These are phyloP conservation scores for Terrapene triunguis DNA, from an alignment of 2,113 vertebrate genomes.

Conservation along the genomic window DNA sequence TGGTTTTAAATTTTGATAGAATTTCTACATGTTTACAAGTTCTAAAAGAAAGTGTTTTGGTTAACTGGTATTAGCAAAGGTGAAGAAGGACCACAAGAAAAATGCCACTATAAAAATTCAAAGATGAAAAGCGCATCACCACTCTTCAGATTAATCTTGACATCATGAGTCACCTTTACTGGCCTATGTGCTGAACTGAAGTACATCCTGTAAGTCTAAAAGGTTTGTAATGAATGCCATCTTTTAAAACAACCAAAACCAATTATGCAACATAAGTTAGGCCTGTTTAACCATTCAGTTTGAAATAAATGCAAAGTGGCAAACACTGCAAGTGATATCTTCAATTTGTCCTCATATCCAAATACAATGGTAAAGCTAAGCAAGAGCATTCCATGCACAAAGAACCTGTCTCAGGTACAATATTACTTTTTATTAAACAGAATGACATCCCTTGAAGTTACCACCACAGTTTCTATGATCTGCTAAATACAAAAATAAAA, in stretches of 20 bases:
- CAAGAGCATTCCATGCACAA: background rate
- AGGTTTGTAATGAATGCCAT: background rate
- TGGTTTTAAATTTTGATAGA: background rate
- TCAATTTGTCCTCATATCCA: background rate
- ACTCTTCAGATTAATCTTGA: background rate
- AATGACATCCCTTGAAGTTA: background rate
- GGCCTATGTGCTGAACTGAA: rapidly evolving
- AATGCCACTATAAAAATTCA: rapidly evolving
- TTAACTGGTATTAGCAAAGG: background rate
- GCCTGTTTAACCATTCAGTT: background rate
- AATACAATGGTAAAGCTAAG: background rate
- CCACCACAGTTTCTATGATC: background rate
- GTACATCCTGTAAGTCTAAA: background rate
- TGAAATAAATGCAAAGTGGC: rapidly evolving
- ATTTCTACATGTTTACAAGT: background rate
- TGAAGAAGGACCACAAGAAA: background rate
- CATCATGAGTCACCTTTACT: background rate
- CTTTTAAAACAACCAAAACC: background rate
- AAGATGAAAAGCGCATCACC: background rate
- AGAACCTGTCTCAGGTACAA: background rate
- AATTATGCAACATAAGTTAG: rapidly evolving
- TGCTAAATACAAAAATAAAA: background rate
- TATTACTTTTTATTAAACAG: background rate
- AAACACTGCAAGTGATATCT: background rate
- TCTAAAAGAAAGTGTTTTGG: background rate